Evolutionary conservation across 1,140 invertebrate genomes (phyloP).

Genomic region (Radopholus similis): DNA sequence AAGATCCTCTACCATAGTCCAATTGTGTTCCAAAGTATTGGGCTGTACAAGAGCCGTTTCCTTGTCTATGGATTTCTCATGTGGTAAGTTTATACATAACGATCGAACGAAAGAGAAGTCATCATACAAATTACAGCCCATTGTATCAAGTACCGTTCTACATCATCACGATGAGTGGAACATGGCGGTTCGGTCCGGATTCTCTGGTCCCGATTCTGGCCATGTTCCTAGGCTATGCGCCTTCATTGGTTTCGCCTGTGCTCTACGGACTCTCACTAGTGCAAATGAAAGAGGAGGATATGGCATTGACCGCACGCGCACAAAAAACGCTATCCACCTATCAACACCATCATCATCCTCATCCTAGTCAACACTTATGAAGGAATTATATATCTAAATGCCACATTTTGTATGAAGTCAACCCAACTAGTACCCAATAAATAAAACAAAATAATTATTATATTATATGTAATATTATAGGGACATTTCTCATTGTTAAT

Average conservation of each 20-base stretch:
- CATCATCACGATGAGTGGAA: constrained; percentile 45
- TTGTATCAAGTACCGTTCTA: constrained; percentile 59
- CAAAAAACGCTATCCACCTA: constrained; percentile 50
- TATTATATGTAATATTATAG: background rate
- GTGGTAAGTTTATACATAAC: constrained; percentile 33
- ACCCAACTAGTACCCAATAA: background rate
- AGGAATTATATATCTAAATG: background rate
- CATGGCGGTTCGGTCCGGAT: constrained; percentile 20
- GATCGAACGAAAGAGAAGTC: background rate
- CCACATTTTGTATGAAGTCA: background rate
- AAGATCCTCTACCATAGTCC: constrained; percentile 57
- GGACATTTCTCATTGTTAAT: too few species aligned
- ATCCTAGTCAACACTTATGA: background rate
- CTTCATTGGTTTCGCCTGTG: constrained; percentile 49
- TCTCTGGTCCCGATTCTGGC: constrained; percentile 39
- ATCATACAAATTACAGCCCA: constrained; percentile 41
- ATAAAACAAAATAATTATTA: constrained; percentile 1
- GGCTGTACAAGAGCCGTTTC: constrained; percentile 58
- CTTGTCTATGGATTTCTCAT: constrained; percentile 55
- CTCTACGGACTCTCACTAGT: constrained; percentile 54
- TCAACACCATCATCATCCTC: constrained; percentile 34
- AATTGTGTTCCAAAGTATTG: constrained; percentile 58
- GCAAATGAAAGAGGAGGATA: constrained; percentile 60
- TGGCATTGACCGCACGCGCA: constrained; percentile 57
- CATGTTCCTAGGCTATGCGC: constrained; percentile 53